Conservation (phyloP, 1,140 invertebrate genomes). For the Drosophila sp. region DNA sequence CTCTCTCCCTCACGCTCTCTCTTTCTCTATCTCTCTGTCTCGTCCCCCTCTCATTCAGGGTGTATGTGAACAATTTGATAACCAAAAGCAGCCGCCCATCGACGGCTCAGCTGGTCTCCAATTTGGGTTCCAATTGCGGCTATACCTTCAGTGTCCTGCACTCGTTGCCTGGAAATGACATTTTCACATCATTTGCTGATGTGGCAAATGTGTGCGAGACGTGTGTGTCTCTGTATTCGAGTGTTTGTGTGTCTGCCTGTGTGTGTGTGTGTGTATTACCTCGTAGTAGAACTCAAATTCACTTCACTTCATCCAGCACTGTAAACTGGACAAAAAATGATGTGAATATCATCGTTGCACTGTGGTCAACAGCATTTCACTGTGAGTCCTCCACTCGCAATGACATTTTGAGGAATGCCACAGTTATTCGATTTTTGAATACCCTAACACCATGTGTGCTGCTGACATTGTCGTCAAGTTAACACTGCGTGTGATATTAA, state of each 20-base stretch:
- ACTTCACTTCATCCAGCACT: conserved; percentile 37
- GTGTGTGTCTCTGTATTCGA: conserved; percentile 4
- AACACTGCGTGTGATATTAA: too few species aligned
- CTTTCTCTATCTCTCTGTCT: not conserved
- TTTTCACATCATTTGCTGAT: conserved; percentile 83
- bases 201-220: conserved; percentile 71
- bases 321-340: conserved; percentile 36
- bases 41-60: too few species aligned
- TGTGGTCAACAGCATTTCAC: conserved; percentile 33
- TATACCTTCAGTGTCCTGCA: conserved; percentile 23
- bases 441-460: not conserved
- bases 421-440: not conserved
- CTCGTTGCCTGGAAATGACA: conserved; percentile 72
- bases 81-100: conserved; percentile 49
- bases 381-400: not conserved
- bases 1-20: not conserved
- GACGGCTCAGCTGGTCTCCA: conserved; percentile 47
- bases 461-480: too few species aligned
- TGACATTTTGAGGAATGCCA: not conserved
- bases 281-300: conserved; percentile 35
- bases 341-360: conserved; percentile 39
- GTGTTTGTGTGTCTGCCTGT: conserved; percentile 4
- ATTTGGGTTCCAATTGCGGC: conserved; percentile 41
- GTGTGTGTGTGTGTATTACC: not conserved
- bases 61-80: conserved; percentile 39